These are phyloP conservation scores for Erpornis zantholeuca DNA, from an alignment of 2,113 vertebrate genomes.

Conservation along the genomic window DNA sequence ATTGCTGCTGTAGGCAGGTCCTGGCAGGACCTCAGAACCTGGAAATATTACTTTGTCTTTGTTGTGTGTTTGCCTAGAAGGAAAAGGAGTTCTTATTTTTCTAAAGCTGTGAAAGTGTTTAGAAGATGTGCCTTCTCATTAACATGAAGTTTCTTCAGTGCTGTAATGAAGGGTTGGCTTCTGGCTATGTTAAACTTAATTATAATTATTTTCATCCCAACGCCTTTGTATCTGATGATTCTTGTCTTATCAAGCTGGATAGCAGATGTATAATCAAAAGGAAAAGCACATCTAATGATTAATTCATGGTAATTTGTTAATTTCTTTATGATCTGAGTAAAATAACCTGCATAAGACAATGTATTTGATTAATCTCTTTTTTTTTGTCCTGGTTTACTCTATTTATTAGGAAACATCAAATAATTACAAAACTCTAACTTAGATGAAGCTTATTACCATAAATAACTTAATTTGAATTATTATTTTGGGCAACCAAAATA, in stretches of 20 bases:
- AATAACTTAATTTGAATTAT: conserved; percentile 25
- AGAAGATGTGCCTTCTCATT: background rate
- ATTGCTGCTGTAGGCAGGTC: background rate
- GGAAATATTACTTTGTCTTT: background rate
- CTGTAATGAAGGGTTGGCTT: background rate
- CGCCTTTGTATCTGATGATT: background rate
- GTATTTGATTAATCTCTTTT: conserved; percentile 6
- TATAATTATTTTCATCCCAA: conserved; percentile 39
- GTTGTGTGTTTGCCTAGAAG: background rate
- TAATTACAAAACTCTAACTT: conserved; percentile 39
- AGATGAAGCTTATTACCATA: background rate
- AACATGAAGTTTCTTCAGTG: background rate
- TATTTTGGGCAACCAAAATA: background rate
- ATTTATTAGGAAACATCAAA: conserved; percentile 44
- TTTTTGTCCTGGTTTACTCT: background rate
- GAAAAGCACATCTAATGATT: conserved; percentile 47
- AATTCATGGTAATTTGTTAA: conserved; percentile 59
- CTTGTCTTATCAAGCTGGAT: conserved; percentile 15
- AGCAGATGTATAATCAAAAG: background rate
- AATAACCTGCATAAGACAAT: conserved; percentile 6
- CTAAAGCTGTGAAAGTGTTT: background rate
- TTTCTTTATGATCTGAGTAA: conserved; percentile 46
- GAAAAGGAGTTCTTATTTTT: background rate
- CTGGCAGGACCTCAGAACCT: background rate
- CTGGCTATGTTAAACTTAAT: conserved; percentile 24